phyloP scores from a whole-genome alignment of 1,140 invertebrate species.

The Drosophila eugracilis region DNA sequence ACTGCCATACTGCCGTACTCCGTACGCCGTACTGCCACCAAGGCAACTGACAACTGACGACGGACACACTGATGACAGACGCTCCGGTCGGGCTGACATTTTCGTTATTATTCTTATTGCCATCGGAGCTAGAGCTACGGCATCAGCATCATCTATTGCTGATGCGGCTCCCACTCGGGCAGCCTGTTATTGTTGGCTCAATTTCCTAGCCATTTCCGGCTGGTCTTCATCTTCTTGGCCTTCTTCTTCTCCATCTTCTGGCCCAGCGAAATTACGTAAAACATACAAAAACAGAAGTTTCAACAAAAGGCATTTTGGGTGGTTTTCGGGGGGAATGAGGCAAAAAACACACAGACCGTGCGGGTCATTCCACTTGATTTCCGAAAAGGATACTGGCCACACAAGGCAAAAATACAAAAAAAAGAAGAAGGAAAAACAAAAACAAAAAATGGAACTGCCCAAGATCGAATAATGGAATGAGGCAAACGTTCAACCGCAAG shows the following conservation, averaged over 20 bases:
- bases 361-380: slow-evolving; percentile 83
- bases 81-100: slow-evolving; percentile 67
- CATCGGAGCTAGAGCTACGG: slow-evolving; percentile 9
- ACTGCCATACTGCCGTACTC: background rate
- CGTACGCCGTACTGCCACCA: background rate
- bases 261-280: slow-evolving; percentile 74
- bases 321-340: slow-evolving; percentile 2
- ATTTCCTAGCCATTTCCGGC: slow-evolving; percentile 82
- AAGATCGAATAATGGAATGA: slow-evolving; percentile 23
- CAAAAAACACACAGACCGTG: slow-evolving; percentile 48
- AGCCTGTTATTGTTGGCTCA: slow-evolving; percentile 80
- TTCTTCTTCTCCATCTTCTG: slow-evolving; percentile 47
- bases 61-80: slow-evolving; percentile 51
- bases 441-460: too few relatives aligned
- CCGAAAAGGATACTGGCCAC: slow-evolving; percentile 78
- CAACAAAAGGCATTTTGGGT: slow-evolving; percentile 17
- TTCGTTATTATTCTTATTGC: slow-evolving; percentile 82
- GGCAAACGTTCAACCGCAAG: slow-evolving; percentile 55
- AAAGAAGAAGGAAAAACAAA: too few relatives aligned
- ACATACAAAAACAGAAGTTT: slow-evolving; percentile 81
- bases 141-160: slow-evolving; percentile 22
- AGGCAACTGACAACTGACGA: slow-evolving; percentile 55
- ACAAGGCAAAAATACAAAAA: slow-evolving; percentile 49
- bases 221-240: slow-evolving; percentile 54
- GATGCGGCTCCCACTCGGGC: slow-evolving; percentile 21